Evolutionary conservation across 37 sponge, comb jelly and placozoan species (phyloP).

Genomic region (Halisarca cf. caerulea): DNA sequence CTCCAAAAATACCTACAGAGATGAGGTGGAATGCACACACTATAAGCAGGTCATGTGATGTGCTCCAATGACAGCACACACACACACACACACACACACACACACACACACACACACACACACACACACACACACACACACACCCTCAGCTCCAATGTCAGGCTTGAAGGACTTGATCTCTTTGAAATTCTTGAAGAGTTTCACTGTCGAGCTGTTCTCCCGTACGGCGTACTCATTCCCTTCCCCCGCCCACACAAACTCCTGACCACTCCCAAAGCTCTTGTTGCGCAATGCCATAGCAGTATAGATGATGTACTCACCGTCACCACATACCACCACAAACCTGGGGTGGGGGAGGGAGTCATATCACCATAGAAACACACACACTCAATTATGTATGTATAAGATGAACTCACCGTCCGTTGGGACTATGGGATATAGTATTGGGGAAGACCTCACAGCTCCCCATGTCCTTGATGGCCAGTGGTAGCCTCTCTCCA

Average conservation of each 20-base stretch:
- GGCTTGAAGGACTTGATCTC: constrained; percentile 94
- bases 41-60: background rate
- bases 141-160: constrained; percentile 85
- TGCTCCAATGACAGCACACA: background rate
- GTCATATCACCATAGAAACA: background rate
- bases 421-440: constrained; percentile 93
- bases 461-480: constrained; percentile 96
- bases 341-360: constrained; percentile 56
- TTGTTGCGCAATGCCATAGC: constrained; percentile 99
- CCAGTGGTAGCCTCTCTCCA: constrained; percentile 91
- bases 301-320: constrained; percentile 99
- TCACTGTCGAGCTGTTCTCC: constrained; percentile 74
- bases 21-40: background rate
- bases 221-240: constrained; percentile 90
- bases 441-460: constrained; percentile 98
- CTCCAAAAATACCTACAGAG: constrained; percentile 85
- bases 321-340: constrained; percentile 98
- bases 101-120: constrained; percentile 36
- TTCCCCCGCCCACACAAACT: constrained; percentile 98
- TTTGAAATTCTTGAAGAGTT: constrained; percentile 95
- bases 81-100: background rate
- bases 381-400: no score
- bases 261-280: constrained; percentile 92
- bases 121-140: background rate
- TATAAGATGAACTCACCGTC: constrained; percentile 59